These are phyloP conservation scores for Pseudopleuronectes americanus DNA, from an alignment of 2,797 vertebrate species.

Conservation along the genomic window DNA sequence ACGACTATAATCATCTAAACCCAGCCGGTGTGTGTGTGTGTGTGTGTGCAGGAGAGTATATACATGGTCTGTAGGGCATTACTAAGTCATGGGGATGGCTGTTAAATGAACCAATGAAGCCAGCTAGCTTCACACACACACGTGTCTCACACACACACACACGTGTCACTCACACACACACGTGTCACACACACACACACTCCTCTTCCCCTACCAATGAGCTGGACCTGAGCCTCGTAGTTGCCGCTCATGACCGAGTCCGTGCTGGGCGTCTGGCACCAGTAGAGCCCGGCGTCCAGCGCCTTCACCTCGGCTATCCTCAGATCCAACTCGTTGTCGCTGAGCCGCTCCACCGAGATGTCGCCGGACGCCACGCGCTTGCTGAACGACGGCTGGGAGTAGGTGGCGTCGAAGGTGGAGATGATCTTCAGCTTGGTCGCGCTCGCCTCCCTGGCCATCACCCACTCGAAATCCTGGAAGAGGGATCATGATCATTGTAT, in stretches of 20 bases:
- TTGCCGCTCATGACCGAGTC: conserved; percentile 90
- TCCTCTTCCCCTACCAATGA: conserved; percentile 82
- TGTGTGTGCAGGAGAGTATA: conserved; percentile 21
- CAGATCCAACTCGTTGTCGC: conserved; percentile 88
- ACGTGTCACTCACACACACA: conserved; percentile 6
- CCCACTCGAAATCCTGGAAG: conserved; percentile 92
- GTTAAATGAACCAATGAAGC: conserved; percentile 38
- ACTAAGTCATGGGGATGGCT: conserved; percentile 35
- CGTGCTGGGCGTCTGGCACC: conserved; percentile 92
- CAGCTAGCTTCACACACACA: background rate
- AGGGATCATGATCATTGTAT: too few relatives aligned
- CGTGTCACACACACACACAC: background rate
- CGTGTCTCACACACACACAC: background rate
- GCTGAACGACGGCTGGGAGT: conserved; percentile 81
- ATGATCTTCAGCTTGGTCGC: conserved; percentile 78
- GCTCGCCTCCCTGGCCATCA: conserved; percentile 59
- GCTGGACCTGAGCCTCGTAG: conserved; percentile 89
- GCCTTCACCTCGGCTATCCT: conserved; percentile 84
- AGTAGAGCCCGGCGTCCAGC: conserved; percentile 88
- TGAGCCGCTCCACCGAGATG: conserved; percentile 81
- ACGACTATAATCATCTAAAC: conserved; percentile 47
- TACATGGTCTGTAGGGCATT: conserved; percentile 50
- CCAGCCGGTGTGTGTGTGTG: conserved; percentile 20
- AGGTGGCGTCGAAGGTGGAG: conserved; percentile 90
- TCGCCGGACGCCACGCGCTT: conserved; percentile 83